Conservation (phyloP, 2,797 vertebrate species). For the Rallus crepitans region DNA sequence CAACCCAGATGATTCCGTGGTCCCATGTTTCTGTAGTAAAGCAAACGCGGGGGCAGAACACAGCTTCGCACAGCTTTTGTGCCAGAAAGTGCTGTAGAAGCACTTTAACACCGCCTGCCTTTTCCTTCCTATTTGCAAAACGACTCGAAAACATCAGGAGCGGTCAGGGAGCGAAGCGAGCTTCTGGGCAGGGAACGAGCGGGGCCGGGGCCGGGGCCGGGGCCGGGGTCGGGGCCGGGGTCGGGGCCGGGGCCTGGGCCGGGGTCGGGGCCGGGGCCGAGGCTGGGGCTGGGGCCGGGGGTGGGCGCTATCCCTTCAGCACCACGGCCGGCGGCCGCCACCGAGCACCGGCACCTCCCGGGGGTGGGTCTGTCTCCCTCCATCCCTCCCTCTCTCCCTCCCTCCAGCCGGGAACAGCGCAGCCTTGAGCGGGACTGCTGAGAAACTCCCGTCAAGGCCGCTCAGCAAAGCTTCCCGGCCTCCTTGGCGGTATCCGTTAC, state of each 20-base stretch:
- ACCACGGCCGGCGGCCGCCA: slow-evolving; percentile 6
- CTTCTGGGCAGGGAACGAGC: fast-evolving
- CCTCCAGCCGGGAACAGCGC: background rate
- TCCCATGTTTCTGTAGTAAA: fast-evolving
- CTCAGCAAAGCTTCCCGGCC: background rate
- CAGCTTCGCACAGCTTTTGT: background rate
- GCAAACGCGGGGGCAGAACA: background rate
- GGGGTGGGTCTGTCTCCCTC: no score
- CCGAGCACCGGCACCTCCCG: background rate
- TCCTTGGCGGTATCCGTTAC: fast-evolving
- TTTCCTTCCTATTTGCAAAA: background rate
- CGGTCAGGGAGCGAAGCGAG: background rate
- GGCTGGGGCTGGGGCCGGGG: background rate
- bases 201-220: background rate
- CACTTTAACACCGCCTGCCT: no score
- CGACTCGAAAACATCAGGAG: fast-evolving
- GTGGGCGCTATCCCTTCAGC: slow-evolving; percentile 70
- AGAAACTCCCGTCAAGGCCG: background rate
- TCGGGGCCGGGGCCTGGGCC: no score
- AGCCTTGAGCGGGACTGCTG: background rate
- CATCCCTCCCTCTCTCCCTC: background rate
- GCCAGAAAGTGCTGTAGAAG: fast-evolving
- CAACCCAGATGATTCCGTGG: fast-evolving
- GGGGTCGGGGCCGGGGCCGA: background rate
- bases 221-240: background rate